A percentile compares a stretch with the other conserved stretches of the same genome.
These are phyloP conservation scores for Emydura subglobosa DNA, from an alignment of 2,113 vertebrate genomes.

Conservation along the genomic window DNA sequence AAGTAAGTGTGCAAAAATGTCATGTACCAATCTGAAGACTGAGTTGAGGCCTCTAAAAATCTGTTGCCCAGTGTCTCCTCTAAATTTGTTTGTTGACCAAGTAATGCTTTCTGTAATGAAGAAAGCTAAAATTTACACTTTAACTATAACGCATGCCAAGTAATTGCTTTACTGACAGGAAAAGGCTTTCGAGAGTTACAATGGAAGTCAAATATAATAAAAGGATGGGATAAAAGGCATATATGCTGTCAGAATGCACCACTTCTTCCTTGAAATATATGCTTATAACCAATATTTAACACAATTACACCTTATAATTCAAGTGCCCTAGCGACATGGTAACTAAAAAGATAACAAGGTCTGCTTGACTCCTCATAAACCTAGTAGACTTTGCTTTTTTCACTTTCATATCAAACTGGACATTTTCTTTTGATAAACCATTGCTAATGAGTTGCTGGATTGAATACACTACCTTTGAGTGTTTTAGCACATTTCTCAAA, in stretches of 20 bases:
- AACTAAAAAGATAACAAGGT: neutral
- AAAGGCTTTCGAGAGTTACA: neutral
- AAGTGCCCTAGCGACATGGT: neutral
- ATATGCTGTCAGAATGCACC: neutral
- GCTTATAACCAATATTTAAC: neutral
- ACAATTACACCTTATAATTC: neutral
- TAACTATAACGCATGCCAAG: neutral
- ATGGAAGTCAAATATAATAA: neutral
- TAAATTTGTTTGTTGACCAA: neutral
- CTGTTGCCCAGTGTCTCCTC: neutral
- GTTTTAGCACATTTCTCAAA: neutral
- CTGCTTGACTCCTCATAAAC: neutral
- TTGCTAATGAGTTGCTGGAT: neutral
- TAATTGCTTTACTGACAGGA: neutral
- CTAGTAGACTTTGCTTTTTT: neutral
- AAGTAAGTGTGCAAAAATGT: neutral
- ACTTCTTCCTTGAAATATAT: neutral
- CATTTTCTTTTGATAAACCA: neutral
- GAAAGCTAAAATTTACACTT: neutral
- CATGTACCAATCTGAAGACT: neutral
- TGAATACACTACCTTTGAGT: neutral
- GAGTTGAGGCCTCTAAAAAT: neutral
- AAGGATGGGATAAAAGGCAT: neutral
- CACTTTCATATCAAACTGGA: slow-evolving; percentile 22
- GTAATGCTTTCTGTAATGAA: neutral